Percentiles rank a stretch among this genome's conserved stretches.
Conservation (phyloP, 2,797 vertebrate species). For the Phataginus tetradactyla region DNA sequence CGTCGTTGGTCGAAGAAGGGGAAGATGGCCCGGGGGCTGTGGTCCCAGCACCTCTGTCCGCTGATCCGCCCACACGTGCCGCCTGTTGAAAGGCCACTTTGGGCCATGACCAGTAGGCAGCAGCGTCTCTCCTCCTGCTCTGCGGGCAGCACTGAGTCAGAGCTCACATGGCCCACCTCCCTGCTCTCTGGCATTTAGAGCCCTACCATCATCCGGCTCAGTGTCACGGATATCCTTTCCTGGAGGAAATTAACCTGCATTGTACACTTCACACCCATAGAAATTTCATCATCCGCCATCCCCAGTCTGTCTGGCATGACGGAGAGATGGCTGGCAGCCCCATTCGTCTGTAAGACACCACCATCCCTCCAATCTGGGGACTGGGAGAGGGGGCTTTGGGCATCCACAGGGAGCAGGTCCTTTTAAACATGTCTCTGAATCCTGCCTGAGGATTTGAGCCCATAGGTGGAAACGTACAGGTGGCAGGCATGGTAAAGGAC, state of each 20-base stretch:
- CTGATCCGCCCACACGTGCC: accelerated
- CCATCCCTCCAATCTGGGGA: neutral
- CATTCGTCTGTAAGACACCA: neutral
- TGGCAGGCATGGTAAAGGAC: accelerated
- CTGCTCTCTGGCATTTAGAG: neutral
- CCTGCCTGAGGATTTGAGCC: accelerated
- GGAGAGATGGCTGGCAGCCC: neutral
- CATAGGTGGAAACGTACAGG: neutral
- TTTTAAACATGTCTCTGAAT: neutral
- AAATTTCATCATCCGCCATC: constrained; percentile 23
- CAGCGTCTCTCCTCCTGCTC: neutral
- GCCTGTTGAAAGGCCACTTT: neutral
- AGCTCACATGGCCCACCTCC: neutral
- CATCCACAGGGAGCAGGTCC: neutral
- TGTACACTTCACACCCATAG: constrained; percentile 35
- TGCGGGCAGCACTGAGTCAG: accelerated
- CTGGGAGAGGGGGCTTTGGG: neutral
- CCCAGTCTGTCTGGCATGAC: neutral
- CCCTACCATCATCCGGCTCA: constrained; percentile 27
- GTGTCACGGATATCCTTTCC: constrained; percentile 66
- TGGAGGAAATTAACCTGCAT: constrained; percentile 56
- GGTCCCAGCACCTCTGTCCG: accelerated
- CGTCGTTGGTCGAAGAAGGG: accelerated
- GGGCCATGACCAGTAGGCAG: constrained; percentile 17
- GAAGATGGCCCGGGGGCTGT: neutral